Conservation (phyloP, 2,113 vertebrate species). For the Columbina picui region DNA sequence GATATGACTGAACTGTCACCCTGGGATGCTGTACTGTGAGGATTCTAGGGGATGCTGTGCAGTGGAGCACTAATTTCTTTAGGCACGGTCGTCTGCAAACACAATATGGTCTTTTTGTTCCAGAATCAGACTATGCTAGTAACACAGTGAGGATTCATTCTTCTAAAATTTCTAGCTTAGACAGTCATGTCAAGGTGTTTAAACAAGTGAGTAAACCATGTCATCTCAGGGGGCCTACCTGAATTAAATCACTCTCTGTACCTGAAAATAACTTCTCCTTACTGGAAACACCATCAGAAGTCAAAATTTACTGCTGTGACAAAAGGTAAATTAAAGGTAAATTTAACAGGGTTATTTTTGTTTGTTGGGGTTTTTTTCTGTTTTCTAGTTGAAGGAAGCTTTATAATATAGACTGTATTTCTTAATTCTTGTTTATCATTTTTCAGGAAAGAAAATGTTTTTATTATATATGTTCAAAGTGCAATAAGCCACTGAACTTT, state of each 20-base stretch:
- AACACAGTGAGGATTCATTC: not conserved
- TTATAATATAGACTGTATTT: not conserved
- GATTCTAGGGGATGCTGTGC: not conserved
- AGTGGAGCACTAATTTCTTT: not conserved
- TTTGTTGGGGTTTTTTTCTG: not conserved
- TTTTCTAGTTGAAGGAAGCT: not conserved
- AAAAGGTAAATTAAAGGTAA: not conserved
- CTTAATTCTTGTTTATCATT: not conserved
- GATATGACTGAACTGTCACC: not conserved
- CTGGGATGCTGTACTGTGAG: not conserved
- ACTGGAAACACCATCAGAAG: not conserved
- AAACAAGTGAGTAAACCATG: not conserved
- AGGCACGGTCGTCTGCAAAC: not conserved
- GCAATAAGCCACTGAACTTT: not conserved
- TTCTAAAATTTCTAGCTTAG: not conserved
- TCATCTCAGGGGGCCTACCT: not conserved
- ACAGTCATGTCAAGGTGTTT: not conserved
- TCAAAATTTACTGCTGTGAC: not conserved
- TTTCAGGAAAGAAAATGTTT: not conserved
- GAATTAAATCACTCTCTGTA: not conserved
- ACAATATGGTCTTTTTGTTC: not conserved
- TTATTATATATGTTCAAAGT: not conserved
- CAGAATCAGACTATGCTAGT: not conserved
- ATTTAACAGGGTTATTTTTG: not conserved
- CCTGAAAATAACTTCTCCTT: not conserved